Percentiles rank a stretch among this genome's conserved stretches.
Evolutionary conservation across 2,888 invertebrate genomes (phyloP).

Genomic region (Pyrgus malvae): DNA sequence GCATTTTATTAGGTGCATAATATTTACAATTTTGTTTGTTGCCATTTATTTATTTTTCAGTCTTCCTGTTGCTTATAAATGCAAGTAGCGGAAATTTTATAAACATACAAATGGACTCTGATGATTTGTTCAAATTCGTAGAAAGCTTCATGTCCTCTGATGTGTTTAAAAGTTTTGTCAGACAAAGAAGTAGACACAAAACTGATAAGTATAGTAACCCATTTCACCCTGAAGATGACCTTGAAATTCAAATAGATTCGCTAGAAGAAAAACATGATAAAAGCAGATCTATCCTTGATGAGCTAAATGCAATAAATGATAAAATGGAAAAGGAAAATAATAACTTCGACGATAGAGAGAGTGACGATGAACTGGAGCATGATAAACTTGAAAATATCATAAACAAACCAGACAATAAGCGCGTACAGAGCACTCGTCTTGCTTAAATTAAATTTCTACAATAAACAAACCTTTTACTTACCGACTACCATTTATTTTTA

Average conservation of each 20-base stretch:
- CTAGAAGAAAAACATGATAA: conserved; percentile 14
- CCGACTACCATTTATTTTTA: no score
- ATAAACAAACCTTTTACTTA: no score
- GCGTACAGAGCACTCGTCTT: no score
- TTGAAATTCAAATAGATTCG: conserved; percentile 25
- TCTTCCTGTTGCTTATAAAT: not conserved
- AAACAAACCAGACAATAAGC: not conserved
- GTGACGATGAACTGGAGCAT: conserved; percentile 14
- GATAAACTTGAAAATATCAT: not conserved
- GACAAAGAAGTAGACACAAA: conserved; percentile 1
- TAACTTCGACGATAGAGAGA: conserved; percentile 18
- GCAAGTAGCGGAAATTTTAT: not conserved
- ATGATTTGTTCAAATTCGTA: conserved; percentile 32
- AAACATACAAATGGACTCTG: conserved; percentile 33
- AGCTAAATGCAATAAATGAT: conserved; percentile 8
- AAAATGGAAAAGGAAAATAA: conserved; percentile 26
- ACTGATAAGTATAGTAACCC: conserved; percentile 42
- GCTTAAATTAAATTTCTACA: no score
- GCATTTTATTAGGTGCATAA: no score
- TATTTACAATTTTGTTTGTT: no score
- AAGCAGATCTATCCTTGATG: conserved; percentile 5
- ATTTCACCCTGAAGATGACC: conserved; percentile 54
- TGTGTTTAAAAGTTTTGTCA: not conserved
- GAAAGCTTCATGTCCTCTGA: conserved; percentile 26
- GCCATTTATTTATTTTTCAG: not conserved